Conservation (phyloP, 2,113 vertebrate species). For the Halichoerus grypus region DNA sequence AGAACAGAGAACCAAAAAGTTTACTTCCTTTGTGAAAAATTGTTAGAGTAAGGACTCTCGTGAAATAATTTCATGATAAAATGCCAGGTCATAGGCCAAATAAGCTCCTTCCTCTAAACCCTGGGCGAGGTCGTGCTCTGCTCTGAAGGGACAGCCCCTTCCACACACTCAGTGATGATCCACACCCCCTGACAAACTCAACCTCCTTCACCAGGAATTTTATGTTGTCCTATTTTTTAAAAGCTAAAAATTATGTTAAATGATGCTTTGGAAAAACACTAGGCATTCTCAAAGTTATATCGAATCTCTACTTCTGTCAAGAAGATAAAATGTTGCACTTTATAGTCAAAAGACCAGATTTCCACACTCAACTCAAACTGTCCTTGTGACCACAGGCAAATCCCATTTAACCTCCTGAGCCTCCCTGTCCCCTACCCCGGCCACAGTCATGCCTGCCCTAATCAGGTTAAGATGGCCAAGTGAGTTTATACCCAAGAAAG, state of each 20-base stretch:
- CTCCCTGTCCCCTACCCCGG: neutral
- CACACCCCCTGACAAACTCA: accelerated
- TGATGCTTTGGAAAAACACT: neutral
- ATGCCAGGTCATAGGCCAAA: neutral
- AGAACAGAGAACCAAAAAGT: neutral
- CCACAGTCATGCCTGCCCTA: too few relatives aligned
- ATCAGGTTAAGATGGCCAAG: neutral
- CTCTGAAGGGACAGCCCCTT: neutral
- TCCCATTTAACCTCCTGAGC: neutral
- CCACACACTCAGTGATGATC: neutral
- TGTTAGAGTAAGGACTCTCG: neutral
- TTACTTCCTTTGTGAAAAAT: neutral
- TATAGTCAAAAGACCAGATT: neutral
- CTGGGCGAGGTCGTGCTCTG: accelerated
- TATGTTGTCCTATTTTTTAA: neutral
- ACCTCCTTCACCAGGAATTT: neutral
- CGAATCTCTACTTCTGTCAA: neutral
- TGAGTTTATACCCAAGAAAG: neutral
- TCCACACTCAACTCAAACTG: neutral
- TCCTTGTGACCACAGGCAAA: neutral
- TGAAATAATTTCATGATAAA: neutral
- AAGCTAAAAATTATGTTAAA: neutral
- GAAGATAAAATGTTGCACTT: neutral
- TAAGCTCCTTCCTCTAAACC: neutral
- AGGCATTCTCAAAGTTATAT: neutral